Base-by-base conservation (phyloP, 2,797 vertebrate species). In the Cirrhinus molitorella region DNA sequence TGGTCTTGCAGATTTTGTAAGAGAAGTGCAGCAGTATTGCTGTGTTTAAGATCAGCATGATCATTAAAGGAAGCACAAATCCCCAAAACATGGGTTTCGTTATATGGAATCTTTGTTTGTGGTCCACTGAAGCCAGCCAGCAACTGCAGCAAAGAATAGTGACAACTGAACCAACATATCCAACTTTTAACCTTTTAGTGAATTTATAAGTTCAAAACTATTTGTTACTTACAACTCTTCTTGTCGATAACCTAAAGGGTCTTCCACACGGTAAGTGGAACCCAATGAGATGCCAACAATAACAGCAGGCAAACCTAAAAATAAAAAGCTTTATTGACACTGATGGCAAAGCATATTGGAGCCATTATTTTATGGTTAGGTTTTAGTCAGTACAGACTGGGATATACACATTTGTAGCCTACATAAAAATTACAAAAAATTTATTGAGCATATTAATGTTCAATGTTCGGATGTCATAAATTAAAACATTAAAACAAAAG, bases 141-240 rank as follows among this genome's bases (percentile, higher is more conserved):
- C 94, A 96, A 79, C 95, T 96, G 74, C 84, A 76, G 14, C 25
- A 79, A 49, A 75, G 11, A 82, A 80, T 25, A 4, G 28, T 37
- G 53, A 71, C 66, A 80, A 14, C 17, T 45, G 0, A 80, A 80
- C 17, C 43, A 57, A 31, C 28, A 63, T 31, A 31, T 63, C 14
- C 9, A 45, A n/a, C n/a, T n/a, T n/a, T n/a, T n/a, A n/a, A 59
- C 13, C n/a, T 57, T 57, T 13, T 23, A 57, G 25, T 28, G 25
- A 31, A 17, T 7, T 13, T 4, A 7, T 59, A 73, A 67, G 12
- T 8, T 0, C 1, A 1, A 25, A 63, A 28, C 31, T 70, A 37
- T 11, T 16, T 23, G 19, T 37, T 87, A 94, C 94, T 93, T 89
- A 96, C 92, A 96, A 94, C 91, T 95, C 89, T 84, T 96, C 93